Conservation (phyloP, 2,797 vertebrate species). For the Chelonia mydas region DNA sequence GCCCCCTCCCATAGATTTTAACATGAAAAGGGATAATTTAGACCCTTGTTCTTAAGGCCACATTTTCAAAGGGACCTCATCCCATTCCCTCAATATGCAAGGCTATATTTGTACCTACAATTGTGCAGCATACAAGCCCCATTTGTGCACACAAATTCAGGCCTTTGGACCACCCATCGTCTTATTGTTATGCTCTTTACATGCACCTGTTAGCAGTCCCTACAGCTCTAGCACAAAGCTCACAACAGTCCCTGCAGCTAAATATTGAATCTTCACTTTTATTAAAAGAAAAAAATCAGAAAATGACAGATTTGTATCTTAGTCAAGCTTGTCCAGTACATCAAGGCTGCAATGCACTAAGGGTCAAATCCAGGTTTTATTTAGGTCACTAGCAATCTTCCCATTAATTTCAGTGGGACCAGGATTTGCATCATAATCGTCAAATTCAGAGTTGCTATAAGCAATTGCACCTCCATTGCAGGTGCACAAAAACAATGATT, state of each 20-base stretch:
- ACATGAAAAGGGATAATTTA: background rate
- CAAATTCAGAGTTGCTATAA: background rate
- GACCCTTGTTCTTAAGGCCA: background rate
- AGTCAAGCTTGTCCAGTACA: background rate
- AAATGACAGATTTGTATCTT: background rate
- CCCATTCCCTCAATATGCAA: accelerated
- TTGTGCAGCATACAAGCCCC: accelerated
- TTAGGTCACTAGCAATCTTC: background rate
- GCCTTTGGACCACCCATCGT: accelerated
- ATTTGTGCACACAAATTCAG: background rate
- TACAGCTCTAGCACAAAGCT: background rate
- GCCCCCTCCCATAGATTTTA: background rate
- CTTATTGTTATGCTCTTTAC: accelerated
- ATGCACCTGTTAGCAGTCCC: background rate
- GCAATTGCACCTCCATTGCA: background rate
- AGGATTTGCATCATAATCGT: background rate
- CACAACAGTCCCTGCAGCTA: background rate
- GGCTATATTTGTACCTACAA: background rate
- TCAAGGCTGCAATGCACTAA: background rate
- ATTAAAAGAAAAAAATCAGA: background rate
- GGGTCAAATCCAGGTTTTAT: background rate
- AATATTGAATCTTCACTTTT: background rate
- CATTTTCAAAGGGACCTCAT: background rate
- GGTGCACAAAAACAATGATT: accelerated
- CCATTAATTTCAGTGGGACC: background rate